These are phyloP conservation scores for Chloropsis cyanopogon DNA, from an alignment of 2,113 vertebrate genomes.

Conservation along the genomic window DNA sequence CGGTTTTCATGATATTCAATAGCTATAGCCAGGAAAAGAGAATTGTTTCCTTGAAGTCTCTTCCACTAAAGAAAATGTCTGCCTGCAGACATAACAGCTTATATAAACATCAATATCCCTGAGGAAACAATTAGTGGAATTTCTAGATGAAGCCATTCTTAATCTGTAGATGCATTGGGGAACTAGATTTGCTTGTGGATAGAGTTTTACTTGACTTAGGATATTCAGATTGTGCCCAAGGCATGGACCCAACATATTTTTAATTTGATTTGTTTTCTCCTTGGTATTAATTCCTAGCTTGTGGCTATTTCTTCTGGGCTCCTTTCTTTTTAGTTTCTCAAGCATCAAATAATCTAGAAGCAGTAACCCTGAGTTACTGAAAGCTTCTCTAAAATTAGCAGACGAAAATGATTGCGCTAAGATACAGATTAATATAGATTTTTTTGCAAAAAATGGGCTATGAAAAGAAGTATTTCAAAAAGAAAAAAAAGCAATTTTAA, in stretches of 20 bases:
- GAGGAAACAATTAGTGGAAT: neutral
- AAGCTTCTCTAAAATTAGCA: neutral
- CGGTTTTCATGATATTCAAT: neutral
- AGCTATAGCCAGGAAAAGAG: neutral
- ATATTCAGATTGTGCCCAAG: neutral
- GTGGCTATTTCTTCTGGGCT: neutral
- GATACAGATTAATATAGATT: neutral
- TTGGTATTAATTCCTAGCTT: neutral
- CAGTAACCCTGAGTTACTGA: neutral
- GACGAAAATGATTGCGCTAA: neutral
- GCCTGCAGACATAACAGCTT: neutral
- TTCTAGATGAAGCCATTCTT: neutral
- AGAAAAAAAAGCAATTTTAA: neutral
- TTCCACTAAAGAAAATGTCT: neutral
- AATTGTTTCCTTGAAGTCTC: neutral
- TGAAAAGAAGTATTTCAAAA: neutral
- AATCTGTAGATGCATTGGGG: fast-evolving
- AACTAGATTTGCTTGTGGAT: neutral
- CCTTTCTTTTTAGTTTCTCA: neutral
- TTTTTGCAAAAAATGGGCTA: neutral
- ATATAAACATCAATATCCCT: neutral
- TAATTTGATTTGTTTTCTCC: neutral
- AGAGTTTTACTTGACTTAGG: neutral
- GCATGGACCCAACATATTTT: neutral
- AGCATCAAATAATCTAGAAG: neutral